Evolutionary conservation across 2,888 invertebrate genomes (phyloP), one percentile per base, ranked within the genome.

Genomic region (Acrobasis repandana): DNA sequence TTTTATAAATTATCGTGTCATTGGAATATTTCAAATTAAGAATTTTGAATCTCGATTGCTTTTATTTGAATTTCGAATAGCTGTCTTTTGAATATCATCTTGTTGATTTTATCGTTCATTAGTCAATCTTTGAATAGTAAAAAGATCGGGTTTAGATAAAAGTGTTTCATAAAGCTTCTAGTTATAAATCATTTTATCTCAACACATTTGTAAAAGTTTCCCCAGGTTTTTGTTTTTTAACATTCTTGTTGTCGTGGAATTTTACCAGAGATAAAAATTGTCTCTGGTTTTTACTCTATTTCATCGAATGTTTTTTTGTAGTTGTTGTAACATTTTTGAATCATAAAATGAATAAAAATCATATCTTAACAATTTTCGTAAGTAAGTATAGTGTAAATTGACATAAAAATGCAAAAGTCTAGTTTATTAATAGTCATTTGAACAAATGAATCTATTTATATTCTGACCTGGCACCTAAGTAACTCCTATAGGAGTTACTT

Each of bases 1-100:
- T 58, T 48, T 15, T 16, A 43, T 56, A 43, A 56, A 58, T 57
- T 58, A 34, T 14, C 34, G 47, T 47, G 47, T 47, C 52, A 38
- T 54, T 43, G 18, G 18, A 43, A 54, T 43, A 54, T 43, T 54
- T 54, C 18, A 38, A 43, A 54, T 38, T 54, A 1, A 16, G 52
- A 52, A 51, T 51, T 33, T 28, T 33, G 33, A 52, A 36, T 36
- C 11, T 36, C 52, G 15, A 52, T 52, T 34, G 34, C 11, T 38
- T 38, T 43, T 43, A 43, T 43, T 43, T 43, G 43, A 43, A 36
- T 36, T 52, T 36, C 16, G 36, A n/a, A 36, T 16, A 36, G 16
- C 15, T 36, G 16, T 15, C 9, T 8, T 34, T 51, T 36, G 36
- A 36, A 16, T 52, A n/a, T 16, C 36, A 9, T 36, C 10, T 16